Evolutionary conservation across 2,888 invertebrate species (phyloP).

Genomic region (Leucoma salicis): DNA sequence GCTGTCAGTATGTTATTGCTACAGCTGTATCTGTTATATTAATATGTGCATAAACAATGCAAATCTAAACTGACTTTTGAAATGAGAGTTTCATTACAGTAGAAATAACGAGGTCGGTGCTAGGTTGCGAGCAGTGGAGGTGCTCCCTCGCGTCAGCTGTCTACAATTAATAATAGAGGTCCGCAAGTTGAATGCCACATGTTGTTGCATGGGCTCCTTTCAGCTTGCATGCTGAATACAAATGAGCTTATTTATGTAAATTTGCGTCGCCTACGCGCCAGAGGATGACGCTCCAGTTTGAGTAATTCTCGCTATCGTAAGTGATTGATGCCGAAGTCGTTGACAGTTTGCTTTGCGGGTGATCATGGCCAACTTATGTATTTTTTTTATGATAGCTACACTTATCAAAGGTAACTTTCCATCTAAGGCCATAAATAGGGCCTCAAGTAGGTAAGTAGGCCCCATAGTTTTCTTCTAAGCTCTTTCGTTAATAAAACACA

Average conservation of each 20-base stretch:
- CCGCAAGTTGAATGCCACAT: conserved; percentile 76
- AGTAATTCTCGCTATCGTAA: conserved; percentile 68
- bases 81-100: conserved; percentile 59
- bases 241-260: conserved; percentile 79
- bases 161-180: conserved; percentile 78
- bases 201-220: conserved; percentile 73
- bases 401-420: too few species aligned
- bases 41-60: too few species aligned
- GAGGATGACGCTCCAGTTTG: conserved; percentile 61
- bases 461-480: too few species aligned
- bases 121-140: conserved; percentile 39
- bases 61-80: not conserved
- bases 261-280: conserved; percentile 58
- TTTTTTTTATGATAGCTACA: conserved; percentile 30
- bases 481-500: too few species aligned
- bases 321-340: conserved; percentile 70
- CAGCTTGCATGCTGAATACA: conserved; percentile 73
- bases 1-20: too few species aligned
- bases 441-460: too few species aligned
- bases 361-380: conserved; percentile 36
- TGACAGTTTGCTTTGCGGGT: conserved; percentile 56
- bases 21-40: too few species aligned
- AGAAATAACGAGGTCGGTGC: conserved; percentile 51
- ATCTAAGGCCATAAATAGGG: too few species aligned
- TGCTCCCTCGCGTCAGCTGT: conserved; percentile 65